Base-by-base conservation (phyloP, 2,113 vertebrate genomes). In the Motacilla tschutschensis region DNA sequence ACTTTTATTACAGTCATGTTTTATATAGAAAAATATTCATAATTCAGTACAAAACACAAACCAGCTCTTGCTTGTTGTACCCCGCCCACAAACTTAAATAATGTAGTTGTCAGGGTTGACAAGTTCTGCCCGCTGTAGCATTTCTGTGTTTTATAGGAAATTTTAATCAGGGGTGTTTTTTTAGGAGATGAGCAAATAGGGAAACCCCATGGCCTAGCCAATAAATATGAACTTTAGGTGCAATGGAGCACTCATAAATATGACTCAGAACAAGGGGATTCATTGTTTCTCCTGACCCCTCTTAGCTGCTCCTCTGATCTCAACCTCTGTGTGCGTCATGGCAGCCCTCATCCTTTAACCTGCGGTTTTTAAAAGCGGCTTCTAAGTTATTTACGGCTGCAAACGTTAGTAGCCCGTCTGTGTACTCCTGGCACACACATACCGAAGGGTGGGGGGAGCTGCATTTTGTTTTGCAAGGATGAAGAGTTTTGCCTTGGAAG, bases 171-270 rank as follows among this genome's bases (percentile, higher is more conserved):
- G 85, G 86, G 92, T 96, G 96, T 97, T 96, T 96, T 96, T 97
- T 97, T 96, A 97, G 96, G 96, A 97, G 96, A 97, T 96, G 97
- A 97, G 96, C 95, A 97, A 97, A 97, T 92, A 93, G 96, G 97
- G 95, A 96, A 97, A 96, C 93, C 96, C 96, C 94, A 94, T 87
- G 88, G 96, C 81, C 94, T 84, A 82, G 75, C 94, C 94, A 96
- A 94, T 97, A 97, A 97, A 97, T 96, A 97, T 95, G 96, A 97
- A 96, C 95, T 92, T 92, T 91, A 96, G 96, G 96, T 97, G 97
- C 95, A 97, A 96, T 93, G 92, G 85, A 94, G 93, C 88, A 80
- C 95, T 97, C 96, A 96, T 96, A 97, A 97, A 97, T 96, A 96
- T 89, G 90, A 81, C 83, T 94, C 54, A 65, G 95, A 97, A 98